Conservation (phyloP, 2,888 invertebrate genomes). For the Zele albiditarsus region DNA sequence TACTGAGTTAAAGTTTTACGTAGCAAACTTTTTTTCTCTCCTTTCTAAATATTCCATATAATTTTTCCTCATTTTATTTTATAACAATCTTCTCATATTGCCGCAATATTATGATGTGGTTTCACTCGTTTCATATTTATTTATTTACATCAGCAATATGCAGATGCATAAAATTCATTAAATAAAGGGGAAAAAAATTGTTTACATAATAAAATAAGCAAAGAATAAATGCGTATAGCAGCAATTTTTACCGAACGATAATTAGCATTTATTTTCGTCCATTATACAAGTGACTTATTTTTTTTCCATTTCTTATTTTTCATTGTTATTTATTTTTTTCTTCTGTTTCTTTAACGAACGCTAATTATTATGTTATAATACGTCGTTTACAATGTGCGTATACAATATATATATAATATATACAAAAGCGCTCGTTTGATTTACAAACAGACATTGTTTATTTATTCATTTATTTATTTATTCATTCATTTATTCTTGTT, state of each 20-base stretch:
- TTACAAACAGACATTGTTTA: constrained; percentile 57
- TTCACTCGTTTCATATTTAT: background rate
- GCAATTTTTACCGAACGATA: constrained; percentile 62
- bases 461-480: constrained; percentile 9
- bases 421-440: constrained; percentile 68
- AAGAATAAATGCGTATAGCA: constrained; percentile 25
- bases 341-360: constrained; percentile 51
- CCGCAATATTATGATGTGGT: background rate
- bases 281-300: constrained; percentile 65
- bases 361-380: constrained; percentile 33
- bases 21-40: constrained; percentile 32
- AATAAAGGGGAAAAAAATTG: background rate
- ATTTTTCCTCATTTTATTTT: background rate
- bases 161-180: constrained; percentile 14
- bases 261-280: constrained; percentile 66
- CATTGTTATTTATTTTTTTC: constrained; percentile 25
- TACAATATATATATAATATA: constrained; percentile 70
- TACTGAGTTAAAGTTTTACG: constrained; percentile 49
- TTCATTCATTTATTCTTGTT: background rate
- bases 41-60: constrained; percentile 44
- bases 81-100: background rate
- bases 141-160: background rate
- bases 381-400: constrained; percentile 65
- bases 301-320: constrained; percentile 9
- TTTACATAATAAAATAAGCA: background rate